Conservation (phyloP, 1,140 invertebrate species). For the Doryteuthis pealeii region DNA sequence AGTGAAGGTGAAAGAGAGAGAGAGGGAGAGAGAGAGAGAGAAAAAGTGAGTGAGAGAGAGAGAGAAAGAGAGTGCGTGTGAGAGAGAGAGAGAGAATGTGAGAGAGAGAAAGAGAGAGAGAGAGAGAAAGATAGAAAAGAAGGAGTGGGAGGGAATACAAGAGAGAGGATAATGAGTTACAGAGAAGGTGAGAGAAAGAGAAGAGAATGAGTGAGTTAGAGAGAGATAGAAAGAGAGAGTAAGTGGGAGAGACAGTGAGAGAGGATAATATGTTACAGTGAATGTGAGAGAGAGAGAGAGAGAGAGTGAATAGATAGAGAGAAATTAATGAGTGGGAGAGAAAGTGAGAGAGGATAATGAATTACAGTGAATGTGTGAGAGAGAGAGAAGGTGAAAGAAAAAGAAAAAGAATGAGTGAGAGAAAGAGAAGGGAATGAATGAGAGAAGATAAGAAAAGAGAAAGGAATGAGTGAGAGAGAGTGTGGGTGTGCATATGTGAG, state of each 20-base stretch:
- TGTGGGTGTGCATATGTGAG: no score
- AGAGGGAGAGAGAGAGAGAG: constrained; percentile 11
- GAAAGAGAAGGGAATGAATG: no score
- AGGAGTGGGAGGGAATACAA: constrained; percentile 2
- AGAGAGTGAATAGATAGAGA: no score
- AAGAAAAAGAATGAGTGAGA: no score
- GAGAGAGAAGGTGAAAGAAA: no score
- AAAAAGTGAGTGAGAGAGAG: background rate
- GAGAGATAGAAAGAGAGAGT: constrained; percentile 16
- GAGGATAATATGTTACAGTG: background rate
- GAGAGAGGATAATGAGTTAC: background rate
- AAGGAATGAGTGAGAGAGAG: no score
- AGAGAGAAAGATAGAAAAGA: no score
- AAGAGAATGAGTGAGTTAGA: constrained; percentile 27
- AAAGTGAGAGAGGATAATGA: no score
- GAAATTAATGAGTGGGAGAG: no score
- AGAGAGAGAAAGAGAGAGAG: constrained; percentile 9
- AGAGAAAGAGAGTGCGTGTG: constrained; percentile 24
- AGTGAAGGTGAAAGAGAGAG: background rate
- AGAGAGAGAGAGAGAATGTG: constrained; percentile 22
- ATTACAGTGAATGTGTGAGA: no score
- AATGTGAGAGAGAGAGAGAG: no score
- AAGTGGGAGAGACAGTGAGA: background rate
- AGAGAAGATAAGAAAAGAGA: no score
- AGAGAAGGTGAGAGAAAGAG: constrained; percentile 9